These are phyloP conservation scores for Dendrocopos noguchii DNA, from an alignment of 2,113 vertebrate species.

Conservation along the genomic window DNA sequence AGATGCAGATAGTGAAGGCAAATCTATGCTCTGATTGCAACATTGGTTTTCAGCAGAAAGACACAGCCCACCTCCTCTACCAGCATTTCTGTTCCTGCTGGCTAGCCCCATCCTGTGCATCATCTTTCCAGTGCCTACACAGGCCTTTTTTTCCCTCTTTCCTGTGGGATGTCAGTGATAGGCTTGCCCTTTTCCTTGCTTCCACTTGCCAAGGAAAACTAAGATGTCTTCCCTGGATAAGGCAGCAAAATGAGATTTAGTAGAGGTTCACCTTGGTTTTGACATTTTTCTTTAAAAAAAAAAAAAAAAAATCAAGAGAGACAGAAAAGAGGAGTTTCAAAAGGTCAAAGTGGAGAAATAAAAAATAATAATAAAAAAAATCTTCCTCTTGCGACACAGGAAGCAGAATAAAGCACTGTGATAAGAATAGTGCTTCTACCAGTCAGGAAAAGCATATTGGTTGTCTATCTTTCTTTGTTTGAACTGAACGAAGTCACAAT, in stretches of 20 bases:
- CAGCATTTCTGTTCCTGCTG: neutral
- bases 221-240: neutral
- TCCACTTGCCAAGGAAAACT: neutral
- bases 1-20: neutral
- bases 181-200: slow-evolving; percentile 5
- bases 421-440: neutral
- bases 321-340: neutral
- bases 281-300: neutral
- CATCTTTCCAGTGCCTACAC: neutral
- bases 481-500: neutral
- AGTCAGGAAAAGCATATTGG: neutral
- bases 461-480: neutral
- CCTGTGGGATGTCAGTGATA: neutral
- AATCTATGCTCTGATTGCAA: neutral
- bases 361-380: neutral
- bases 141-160: neutral
- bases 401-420: neutral
- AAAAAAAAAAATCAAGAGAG: neutral
- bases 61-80: neutral
- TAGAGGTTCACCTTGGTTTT: neutral
- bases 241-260: neutral
- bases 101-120: neutral
- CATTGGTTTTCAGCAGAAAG: neutral
- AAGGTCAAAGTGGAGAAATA: neutral
- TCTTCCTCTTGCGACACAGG: neutral